Percentiles rank a stretch among this genome's conserved stretches.
These are phyloP conservation scores for Sabatieria punctata DNA, from an alignment of 2,888 invertebrate genomes.

Conservation along the genomic window DNA sequence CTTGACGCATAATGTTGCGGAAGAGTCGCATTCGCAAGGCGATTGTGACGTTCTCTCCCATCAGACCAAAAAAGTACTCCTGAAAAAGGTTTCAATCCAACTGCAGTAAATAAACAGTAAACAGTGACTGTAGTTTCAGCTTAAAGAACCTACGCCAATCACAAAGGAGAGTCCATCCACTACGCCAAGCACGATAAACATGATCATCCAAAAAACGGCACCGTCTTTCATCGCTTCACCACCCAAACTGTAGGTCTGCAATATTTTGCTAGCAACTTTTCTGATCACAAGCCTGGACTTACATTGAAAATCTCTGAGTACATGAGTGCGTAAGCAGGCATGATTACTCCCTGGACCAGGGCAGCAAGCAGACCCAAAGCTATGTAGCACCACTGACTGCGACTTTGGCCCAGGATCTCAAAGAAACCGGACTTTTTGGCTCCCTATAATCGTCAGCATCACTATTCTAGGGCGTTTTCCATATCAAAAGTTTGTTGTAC, in stretches of 20 bases:
- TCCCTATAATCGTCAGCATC: no score
- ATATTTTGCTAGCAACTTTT: no score
- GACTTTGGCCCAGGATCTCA: constrained; percentile 31
- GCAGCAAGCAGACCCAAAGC: constrained; percentile 31
- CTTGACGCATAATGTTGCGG: constrained; percentile 32
- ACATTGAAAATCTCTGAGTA: constrained; percentile 27
- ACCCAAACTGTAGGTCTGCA: constrained; percentile 33
- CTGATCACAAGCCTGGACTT: no score
- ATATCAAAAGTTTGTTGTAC: no score
- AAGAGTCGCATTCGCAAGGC: constrained; percentile 32
- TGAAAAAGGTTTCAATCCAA: no score
- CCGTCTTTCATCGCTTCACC: constrained; percentile 29
- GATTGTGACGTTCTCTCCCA: constrained; percentile 27
- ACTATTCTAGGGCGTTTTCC: no score
- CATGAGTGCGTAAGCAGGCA: constrained; percentile 39
- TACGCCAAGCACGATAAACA: constrained; percentile 17
- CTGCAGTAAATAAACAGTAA: no score
- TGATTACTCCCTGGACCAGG: constrained; percentile 33
- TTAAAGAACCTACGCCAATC: no score
- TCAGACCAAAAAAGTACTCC: constrained; percentile 26
- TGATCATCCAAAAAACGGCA: constrained; percentile 37
- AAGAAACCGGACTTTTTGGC: background rate
- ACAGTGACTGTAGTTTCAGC: no score
- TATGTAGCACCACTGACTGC: constrained; percentile 34
- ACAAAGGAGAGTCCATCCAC: background rate